These are phyloP conservation scores for Morinoia aosen DNA, from an alignment of 2,888 invertebrate species.

Conservation along the genomic window DNA sequence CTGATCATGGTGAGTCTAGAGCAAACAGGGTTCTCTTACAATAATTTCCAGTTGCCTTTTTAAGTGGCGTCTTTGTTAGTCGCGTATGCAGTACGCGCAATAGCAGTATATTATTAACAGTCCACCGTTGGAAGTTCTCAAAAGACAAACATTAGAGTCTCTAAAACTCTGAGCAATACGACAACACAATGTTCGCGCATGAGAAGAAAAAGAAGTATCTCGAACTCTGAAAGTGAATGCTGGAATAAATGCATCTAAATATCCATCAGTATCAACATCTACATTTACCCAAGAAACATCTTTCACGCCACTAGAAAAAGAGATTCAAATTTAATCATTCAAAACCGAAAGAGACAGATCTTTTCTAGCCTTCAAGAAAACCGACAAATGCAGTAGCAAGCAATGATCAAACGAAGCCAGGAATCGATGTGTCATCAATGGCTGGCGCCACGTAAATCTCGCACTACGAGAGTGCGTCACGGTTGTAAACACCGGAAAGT, in stretches of 20 bases:
- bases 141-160: too few relatives aligned
- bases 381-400: not conserved
- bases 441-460: not conserved
- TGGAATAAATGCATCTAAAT: not conserved
- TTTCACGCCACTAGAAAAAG: not conserved
- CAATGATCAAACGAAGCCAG: not conserved
- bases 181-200: not conserved
- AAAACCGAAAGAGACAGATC: not conserved
- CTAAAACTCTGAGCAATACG: not conserved
- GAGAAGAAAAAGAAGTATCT: not conserved
- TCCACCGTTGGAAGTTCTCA: too few relatives aligned
- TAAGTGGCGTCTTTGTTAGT: not conserved
- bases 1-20: not conserved
- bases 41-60: not conserved
- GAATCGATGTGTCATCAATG: not conserved
- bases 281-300: not conserved
- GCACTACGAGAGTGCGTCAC: not conserved
- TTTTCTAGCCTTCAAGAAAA: not conserved
- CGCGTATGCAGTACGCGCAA: not conserved
- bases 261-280: not conserved
- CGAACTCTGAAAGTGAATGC: not conserved
- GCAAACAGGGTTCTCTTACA: not conserved
- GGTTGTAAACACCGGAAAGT: not conserved
- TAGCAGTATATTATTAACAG: too few relatives aligned
- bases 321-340: not conserved